Percentiles rank a stretch among this genome's conserved stretches.
These are phyloP conservation scores for Antheraea mylitta DNA, from an alignment of 1,140 invertebrate species.

Conservation along the genomic window DNA sequence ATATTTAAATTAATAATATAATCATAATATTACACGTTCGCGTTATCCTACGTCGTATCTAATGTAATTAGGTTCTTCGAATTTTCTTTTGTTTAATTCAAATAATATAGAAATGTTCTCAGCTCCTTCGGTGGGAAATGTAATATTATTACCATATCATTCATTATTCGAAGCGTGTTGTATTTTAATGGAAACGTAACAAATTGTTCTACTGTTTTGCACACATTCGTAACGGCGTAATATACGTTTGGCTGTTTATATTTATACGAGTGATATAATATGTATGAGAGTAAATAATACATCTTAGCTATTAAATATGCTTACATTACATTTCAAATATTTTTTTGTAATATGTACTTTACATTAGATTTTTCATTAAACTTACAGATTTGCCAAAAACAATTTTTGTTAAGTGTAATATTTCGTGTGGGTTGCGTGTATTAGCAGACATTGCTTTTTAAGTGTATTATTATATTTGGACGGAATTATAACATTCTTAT, in stretches of 20 bases:
- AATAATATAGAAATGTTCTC: conserved; percentile 20
- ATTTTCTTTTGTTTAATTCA: conserved; percentile 54
- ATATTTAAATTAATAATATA: conserved; percentile 78
- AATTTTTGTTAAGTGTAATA: too few relatives aligned
- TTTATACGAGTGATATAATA: not conserved
- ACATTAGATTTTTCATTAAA: too few relatives aligned
- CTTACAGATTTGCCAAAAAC: too few relatives aligned
- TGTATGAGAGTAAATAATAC: not conserved
- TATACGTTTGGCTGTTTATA: not conserved
- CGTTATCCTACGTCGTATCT: conserved; percentile 21
- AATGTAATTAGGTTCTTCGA: conserved; percentile 56
- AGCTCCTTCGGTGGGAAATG: not conserved
- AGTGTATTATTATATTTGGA: too few relatives aligned
- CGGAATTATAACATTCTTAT: too few relatives aligned
- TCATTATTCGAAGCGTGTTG: conserved; percentile 2
- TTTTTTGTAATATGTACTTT: too few relatives aligned
- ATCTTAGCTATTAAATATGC: not conserved
- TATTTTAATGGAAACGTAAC: conserved; percentile 3
- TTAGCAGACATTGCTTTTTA: too few relatives aligned
- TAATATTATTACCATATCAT: conserved; percentile 5
- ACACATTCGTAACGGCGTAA: conserved; percentile 6
- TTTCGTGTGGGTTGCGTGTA: too few relatives aligned
- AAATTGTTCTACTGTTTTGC: conserved; percentile 5
- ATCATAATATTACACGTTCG: conserved; percentile 68
- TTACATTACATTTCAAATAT: not conserved